A percentile compares a stretch with the other conserved stretches of the same genome.
Conservation (phyloP, 2,113 vertebrate species). For the Urocynchramus pylzowi region DNA sequence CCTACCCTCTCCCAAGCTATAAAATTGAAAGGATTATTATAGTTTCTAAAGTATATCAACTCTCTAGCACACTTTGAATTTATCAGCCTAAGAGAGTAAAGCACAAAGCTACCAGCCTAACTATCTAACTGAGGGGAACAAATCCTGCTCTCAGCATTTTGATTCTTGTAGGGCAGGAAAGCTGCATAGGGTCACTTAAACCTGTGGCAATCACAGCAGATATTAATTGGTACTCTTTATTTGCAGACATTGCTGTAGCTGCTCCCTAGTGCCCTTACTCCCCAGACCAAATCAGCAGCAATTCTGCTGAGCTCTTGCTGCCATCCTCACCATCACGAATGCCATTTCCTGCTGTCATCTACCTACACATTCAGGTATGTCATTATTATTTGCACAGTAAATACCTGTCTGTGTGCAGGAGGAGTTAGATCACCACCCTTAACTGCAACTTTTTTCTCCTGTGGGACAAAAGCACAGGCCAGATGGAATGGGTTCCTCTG, state of each 20-base stretch:
- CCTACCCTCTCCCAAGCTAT: not conserved
- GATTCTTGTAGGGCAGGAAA: not conserved
- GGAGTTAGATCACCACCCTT: not conserved
- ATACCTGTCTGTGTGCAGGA: not conserved
- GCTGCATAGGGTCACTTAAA: not conserved
- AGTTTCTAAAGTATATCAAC: not conserved
- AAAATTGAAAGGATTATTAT: not conserved
- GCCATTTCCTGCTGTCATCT: not conserved
- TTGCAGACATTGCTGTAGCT: not conserved
- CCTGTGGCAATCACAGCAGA: not conserved
- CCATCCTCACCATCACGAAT: not conserved
- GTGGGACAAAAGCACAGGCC: not conserved
- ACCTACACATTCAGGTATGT: accelerated
- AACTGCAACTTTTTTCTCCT: not conserved
- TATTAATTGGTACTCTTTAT: not conserved
- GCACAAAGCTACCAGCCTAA: not conserved
- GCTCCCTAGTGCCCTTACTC: not conserved
- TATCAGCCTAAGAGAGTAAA: not conserved
- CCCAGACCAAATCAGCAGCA: not conserved
- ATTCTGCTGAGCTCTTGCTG: not conserved
- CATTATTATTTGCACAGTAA: not conserved
- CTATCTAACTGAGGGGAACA: not conserved
- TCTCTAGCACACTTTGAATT: not conserved
- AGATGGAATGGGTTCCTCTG: not conserved
- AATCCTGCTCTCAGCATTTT: not conserved